Evolutionary conservation across 35 echinoderm and acorn worm species (phyloP).

Genomic region (Acanthaster planci): DNA sequence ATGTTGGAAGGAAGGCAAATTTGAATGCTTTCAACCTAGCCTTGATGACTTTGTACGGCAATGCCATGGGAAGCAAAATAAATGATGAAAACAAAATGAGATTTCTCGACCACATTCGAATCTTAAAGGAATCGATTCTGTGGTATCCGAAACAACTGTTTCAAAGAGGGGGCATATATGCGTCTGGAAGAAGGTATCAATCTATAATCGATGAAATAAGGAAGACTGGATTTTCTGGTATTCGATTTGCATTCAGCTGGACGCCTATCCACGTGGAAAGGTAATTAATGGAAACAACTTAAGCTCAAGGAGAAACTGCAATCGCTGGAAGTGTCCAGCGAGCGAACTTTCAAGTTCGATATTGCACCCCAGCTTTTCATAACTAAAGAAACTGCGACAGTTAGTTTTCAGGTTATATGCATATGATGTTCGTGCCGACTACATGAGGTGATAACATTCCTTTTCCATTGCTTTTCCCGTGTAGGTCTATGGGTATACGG

Average conservation of each 20-base stretch:
- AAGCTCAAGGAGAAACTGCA: no score
- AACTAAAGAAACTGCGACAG: no score
- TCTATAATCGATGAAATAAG: background rate
- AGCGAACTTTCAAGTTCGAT: no score
- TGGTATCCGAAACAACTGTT: background rate
- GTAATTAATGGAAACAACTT: background rate
- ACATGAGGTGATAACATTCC: no score
- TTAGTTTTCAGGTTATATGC: no score
- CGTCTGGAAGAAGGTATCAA: background rate
- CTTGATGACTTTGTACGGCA: background rate
- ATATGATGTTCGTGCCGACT: no score
- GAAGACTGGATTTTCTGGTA: background rate
- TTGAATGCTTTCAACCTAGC: conserved; percentile 15
- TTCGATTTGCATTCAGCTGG: conserved; percentile 3
- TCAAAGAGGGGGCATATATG: background rate
- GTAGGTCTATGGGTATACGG: background rate
- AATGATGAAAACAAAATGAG: background rate
- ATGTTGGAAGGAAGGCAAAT: conserved; percentile 27
- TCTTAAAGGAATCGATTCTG: background rate
- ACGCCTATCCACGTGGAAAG: background rate
- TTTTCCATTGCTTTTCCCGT: background rate
- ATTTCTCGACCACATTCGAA: background rate
- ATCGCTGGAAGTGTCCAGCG: no score
- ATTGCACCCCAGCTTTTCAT: no score
- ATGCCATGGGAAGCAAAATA: background rate